Evolutionary conservation across 2,113 vertebrate species (phyloP), one percentile per base, ranked within the genome.

Genomic region (Copsychus sechellarum): DNA sequence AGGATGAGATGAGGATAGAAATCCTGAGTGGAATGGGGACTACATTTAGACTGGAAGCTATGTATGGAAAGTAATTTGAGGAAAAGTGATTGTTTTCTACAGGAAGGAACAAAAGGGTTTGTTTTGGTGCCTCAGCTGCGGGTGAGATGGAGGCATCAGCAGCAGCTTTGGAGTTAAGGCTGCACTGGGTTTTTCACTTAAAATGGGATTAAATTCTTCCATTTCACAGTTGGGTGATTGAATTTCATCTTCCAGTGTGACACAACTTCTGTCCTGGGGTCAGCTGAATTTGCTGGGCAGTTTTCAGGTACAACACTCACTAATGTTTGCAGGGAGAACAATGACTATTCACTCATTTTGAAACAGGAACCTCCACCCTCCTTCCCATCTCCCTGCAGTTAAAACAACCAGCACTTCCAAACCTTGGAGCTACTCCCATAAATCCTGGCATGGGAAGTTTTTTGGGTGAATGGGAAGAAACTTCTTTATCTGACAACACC

Each of bases 141-240:
- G 51, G 45, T 38, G 36, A 54, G 61, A 81, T 7, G 31, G 51
- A 81, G 38, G 31, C 1, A 0, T 20, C 5, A 2, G 50, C 36
- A 70, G 60, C 13, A 77, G 40, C 34, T 79, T 33, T 2, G 4
- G 60, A 88, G 51, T 70, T 78, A 21, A 47, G 34, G 38, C 43
- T 58, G 43, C 51, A 21, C 0, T 12, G 40, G 33, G n/a, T 34
- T 86, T 90, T 81, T 78, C 64, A 71, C 38, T 81, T 71, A n/a
- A 1, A 79, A 45, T 1, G 5, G 77, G 61, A 95, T 93, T 90
- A 71, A 67, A 57, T 62, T 78, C 94, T 89, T 93, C 61, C 62
- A 89, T 93, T 97, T 92, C 91, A 95, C 84, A 89, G 65, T 9
- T 89, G 15, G 1, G 40, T 79, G 81, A 84, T 5, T 64, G 77